These are phyloP conservation scores for Trissonchulus sp. DNA, from an alignment of 2,888 invertebrate genomes.

Conservation along the genomic window DNA sequence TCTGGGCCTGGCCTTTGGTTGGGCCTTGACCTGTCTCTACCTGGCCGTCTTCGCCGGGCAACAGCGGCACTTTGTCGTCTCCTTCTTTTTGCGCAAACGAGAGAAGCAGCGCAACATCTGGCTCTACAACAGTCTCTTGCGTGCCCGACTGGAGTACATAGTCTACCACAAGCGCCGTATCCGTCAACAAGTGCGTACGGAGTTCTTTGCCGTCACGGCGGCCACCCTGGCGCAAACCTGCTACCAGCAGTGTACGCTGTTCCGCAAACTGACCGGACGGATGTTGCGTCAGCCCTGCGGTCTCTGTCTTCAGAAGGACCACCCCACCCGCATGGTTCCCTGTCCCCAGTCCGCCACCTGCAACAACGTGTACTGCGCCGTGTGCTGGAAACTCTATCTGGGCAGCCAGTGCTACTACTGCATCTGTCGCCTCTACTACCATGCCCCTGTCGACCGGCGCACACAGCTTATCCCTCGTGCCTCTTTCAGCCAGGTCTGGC, in stretches of 20 bases:
- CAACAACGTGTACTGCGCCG: neutral
- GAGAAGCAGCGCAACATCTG: neutral
- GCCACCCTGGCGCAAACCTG: neutral
- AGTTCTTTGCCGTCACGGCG: neutral
- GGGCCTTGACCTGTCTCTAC: neutral
- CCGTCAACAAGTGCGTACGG: neutral
- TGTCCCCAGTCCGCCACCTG: neutral
- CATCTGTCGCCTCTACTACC: neutral
- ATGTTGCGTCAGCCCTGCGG: neutral
- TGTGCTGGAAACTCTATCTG: neutral
- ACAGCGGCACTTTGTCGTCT: neutral
- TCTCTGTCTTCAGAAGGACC: neutral
- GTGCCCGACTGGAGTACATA: neutral
- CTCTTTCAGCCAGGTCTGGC: no score
- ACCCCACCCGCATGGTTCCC: neutral
- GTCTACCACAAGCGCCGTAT: neutral
- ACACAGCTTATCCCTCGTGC: no score
- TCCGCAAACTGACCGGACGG: neutral
- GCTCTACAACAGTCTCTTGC: neutral
- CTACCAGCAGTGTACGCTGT: neutral
- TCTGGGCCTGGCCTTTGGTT: neutral
- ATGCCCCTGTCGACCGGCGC: neutral
- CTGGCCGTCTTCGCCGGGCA: neutral
- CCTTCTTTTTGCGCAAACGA: neutral
- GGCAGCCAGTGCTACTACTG: neutral